Percentiles rank a stretch among this genome's conserved stretches.
Conservation (phyloP, 1,140 invertebrate genomes). For the Ceratina calcarata region DNA sequence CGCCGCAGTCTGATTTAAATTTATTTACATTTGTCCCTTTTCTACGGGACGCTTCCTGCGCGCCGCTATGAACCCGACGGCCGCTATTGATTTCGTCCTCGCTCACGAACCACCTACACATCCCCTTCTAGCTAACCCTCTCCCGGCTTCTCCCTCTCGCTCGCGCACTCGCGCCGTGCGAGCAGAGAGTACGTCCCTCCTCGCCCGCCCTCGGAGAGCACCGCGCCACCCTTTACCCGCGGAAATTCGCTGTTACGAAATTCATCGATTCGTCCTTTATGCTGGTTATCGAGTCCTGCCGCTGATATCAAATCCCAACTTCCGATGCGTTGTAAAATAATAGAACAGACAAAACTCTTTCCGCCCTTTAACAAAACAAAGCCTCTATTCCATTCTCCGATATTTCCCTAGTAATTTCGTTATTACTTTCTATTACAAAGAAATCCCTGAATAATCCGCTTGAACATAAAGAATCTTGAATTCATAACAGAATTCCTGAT, state of each 20-base stretch:
- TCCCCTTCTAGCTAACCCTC: slow-evolving; percentile 18
- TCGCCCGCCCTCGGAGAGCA: slow-evolving; percentile 21
- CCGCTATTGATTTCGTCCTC: slow-evolving; percentile 68
- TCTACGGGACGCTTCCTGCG: slow-evolving; percentile 61
- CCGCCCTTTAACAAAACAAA: too few relatives aligned
- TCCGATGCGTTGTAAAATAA: not conserved
- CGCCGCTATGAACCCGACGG: slow-evolving; percentile 64
- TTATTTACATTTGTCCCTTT: slow-evolving; percentile 72
- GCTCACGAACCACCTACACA: slow-evolving; percentile 61
- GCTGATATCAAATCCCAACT: not conserved
- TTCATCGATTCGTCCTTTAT: slow-evolving; percentile 63
- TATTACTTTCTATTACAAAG: not conserved
- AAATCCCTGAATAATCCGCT: not conserved
- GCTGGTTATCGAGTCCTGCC: slow-evolving; percentile 30
- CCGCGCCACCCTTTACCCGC: slow-evolving; percentile 55
- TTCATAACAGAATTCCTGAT: not conserved
- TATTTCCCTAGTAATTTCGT: too few relatives aligned
- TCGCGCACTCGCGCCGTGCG: not conserved
- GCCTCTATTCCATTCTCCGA: too few relatives aligned
- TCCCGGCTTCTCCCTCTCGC: slow-evolving; percentile 34
- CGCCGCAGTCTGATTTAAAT: slow-evolving; percentile 65
- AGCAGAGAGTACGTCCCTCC: slow-evolving; percentile 32
- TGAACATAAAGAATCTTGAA: not conserved
- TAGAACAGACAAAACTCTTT: too few relatives aligned
- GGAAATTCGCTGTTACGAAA: slow-evolving; percentile 67